Percentiles rank a stretch among this genome's conserved stretches.
Conservation (phyloP, 2,113 vertebrate genomes). For the Protobothrops mucrosquamatus region DNA sequence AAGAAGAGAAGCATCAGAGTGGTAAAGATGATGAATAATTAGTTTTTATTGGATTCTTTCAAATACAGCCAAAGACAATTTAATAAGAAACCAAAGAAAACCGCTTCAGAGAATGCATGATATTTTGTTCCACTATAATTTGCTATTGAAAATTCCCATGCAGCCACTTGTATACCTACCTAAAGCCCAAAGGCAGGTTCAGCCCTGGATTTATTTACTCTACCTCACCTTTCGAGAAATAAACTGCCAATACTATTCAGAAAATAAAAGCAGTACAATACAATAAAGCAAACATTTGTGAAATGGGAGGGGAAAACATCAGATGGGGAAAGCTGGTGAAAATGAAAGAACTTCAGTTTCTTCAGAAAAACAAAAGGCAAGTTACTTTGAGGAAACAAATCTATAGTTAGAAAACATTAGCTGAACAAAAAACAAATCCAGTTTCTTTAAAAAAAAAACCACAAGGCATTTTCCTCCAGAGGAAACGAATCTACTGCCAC, state of each 20-base stretch:
- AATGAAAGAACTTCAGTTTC: neutral
- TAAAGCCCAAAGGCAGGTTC: neutral
- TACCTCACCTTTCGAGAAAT: neutral
- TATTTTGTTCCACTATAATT: neutral
- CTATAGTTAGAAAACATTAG: neutral
- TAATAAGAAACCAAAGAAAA: conserved; percentile 13
- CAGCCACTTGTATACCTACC: neutral
- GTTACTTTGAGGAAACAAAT: neutral
- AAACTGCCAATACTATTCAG: neutral
- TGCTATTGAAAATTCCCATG: neutral
- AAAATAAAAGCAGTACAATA: neutral
- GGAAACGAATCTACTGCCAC: neutral
- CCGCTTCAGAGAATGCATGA: neutral
- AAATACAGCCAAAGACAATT: conserved; percentile 18
- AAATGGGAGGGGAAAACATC: neutral
- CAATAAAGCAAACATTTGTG: neutral
- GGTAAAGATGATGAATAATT: conserved; percentile 30
- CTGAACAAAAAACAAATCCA: neutral
- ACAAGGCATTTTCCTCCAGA: neutral
- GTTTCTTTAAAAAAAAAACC: neutral
- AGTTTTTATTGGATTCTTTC: conserved; percentile 24
- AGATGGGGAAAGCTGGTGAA: neutral
- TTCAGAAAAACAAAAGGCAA: neutral
- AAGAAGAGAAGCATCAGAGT: conserved; percentile 3
- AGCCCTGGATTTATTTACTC: neutral